Evolutionary conservation across 1,140 invertebrate species (phyloP).

Genomic region (Magallana gigas): DNA sequence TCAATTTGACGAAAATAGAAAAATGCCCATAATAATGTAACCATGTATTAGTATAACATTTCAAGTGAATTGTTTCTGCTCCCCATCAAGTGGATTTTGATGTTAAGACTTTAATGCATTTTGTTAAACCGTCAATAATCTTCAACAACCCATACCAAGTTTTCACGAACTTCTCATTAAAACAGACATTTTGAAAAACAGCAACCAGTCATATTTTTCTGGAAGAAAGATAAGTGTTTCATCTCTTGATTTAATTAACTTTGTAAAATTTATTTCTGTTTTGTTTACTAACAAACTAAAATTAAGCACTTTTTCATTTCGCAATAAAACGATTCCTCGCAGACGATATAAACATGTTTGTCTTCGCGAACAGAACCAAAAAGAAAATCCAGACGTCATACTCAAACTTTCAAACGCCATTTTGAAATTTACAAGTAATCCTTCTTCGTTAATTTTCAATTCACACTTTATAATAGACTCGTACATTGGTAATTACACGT

Average conservation of each 20-base stretch:
- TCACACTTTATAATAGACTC: slow-evolving; percentile 16
- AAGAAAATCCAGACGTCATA: neutral
- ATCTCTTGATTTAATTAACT: slow-evolving; percentile 21
- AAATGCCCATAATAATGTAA: slow-evolving; percentile 18
- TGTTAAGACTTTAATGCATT: slow-evolving; percentile 28
- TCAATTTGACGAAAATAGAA: slow-evolving; percentile 3
- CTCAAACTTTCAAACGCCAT: neutral
- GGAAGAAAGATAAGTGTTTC: slow-evolving; percentile 5
- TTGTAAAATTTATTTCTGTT: slow-evolving; percentile 15
- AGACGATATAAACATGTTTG: slow-evolving; percentile 25
- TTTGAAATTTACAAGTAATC: neutral
- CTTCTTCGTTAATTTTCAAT: slow-evolving; percentile 21
- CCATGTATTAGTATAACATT: slow-evolving; percentile 35
- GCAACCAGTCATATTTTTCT: neutral
- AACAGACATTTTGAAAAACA: slow-evolving; percentile 18
- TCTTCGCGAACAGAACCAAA: neutral
- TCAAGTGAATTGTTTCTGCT: neutral
- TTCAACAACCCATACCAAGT: neutral
- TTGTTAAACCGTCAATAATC: slow-evolving; percentile 31
- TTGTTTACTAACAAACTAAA: slow-evolving; percentile 37
- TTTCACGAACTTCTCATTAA: slow-evolving; percentile 19
- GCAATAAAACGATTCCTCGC: neutral
- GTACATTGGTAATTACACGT: neutral
- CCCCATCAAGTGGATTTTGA: neutral
- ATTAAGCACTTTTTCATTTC: neutral